Evolutionary conservation across 2,113 vertebrate genomes (phyloP).

Genomic region (Marmota flaviventris): DNA sequence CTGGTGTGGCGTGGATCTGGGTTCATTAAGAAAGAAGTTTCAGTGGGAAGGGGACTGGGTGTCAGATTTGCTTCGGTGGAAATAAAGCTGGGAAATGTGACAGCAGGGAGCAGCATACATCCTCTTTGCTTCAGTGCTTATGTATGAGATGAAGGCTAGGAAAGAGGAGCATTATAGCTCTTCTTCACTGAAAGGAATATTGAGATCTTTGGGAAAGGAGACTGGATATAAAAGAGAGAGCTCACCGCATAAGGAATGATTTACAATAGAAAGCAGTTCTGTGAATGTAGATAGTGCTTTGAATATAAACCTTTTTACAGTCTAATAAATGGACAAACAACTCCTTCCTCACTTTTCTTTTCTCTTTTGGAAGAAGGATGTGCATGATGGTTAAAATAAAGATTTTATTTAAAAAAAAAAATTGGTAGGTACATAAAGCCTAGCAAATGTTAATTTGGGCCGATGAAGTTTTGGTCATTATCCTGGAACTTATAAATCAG

Average conservation of each 20-base stretch:
- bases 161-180: background rate
- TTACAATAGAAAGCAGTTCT: slow-evolving; percentile 22
- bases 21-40: background rate
- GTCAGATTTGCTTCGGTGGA: background rate
- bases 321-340: slow-evolving; percentile 11
- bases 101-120: background rate
- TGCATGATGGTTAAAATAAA: background rate
- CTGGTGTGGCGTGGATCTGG: background rate
- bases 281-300: background rate
- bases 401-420: background rate
- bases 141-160: background rate
- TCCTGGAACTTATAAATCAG: background rate
- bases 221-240: background rate
- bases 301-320: background rate
- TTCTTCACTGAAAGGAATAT: background rate
- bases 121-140: background rate
- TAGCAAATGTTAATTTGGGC: slow-evolving; percentile 6
- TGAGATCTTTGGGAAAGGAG: background rate
- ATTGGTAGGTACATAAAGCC: background rate
- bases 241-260: background rate
- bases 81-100: background rate
- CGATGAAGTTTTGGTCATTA: background rate
- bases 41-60: background rate
- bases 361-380: slow-evolving; percentile 8
- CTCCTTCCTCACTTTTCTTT: background rate